Conservation (phyloP, 1,140 invertebrate species). For the Charaxes varanes region DNA sequence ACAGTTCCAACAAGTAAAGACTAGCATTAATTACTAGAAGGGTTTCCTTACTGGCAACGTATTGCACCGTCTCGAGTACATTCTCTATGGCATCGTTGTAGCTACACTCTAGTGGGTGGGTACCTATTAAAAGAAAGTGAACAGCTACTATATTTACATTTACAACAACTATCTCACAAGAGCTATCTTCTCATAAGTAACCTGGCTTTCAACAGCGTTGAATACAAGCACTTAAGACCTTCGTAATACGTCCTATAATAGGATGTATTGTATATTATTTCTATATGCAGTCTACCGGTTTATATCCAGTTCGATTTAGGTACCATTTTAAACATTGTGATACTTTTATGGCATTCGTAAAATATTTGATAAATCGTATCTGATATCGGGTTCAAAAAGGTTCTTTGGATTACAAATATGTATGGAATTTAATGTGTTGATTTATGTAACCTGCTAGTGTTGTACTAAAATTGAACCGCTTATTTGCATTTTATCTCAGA, state of each 20-base stretch:
- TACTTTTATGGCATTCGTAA: slow-evolving; percentile 27
- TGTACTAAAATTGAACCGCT: neutral
- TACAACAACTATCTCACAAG: neutral
- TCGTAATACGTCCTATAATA: neutral
- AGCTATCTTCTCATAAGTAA: neutral
- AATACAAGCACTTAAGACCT: no score
- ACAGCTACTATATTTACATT: slow-evolving; percentile 1
- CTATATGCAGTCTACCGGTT: slow-evolving; percentile 8
- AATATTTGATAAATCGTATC: slow-evolving; percentile 24
- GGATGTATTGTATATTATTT: neutral
- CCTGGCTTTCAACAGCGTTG: neutral
- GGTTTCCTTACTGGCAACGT: slow-evolving; percentile 31
- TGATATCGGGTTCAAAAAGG: slow-evolving; percentile 11
- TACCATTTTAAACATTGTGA: slow-evolving; percentile 20
- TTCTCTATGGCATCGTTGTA: slow-evolving; percentile 7
- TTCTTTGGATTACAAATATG: slow-evolving; percentile 14
- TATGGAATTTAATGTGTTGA: slow-evolving; percentile 11
- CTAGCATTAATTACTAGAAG: slow-evolving; percentile 33
- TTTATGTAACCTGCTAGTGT: slow-evolving; percentile 1
- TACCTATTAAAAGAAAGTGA: slow-evolving; percentile 3
- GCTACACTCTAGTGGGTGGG: slow-evolving; percentile 2
- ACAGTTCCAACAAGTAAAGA: slow-evolving; percentile 34
- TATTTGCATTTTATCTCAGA: neutral
- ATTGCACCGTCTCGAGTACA: slow-evolving; percentile 21
- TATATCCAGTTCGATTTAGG: slow-evolving; percentile 23